Evolutionary conservation across 2,888 invertebrate species (phyloP), one percentile per base, ranked within the genome.

Genomic region (Drepanosiphum platanoidis): DNA sequence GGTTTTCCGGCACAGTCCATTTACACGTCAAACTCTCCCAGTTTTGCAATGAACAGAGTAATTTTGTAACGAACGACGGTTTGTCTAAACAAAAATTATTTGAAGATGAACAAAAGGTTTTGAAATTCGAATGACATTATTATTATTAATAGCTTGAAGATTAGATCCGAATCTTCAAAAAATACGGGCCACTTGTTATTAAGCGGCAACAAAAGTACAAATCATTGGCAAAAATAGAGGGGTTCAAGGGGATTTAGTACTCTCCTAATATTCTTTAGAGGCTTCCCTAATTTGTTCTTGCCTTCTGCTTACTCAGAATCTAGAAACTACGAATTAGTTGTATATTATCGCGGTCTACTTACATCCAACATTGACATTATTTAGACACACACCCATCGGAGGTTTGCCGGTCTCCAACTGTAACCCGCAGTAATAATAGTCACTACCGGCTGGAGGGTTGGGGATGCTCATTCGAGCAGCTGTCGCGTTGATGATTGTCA

Each of bases 11-110:
- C 71, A 91, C 91, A 0, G 91, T 92, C 94, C 96, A 96, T 1
- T 92, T 91, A 89, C 96, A 97, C 22, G 92, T 93, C 87, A 96
- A 90, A 88, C 92, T 92, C 82, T 94, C 92, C 90, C 94, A 94
- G 89, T 96, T 95, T 87, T 92, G 90, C 15, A 95, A 94, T 77
- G 93, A 90, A 89, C 96, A 97, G 39, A 90, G 90, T 88, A 96
- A 95, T 89, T 95, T 93, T 13, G 71, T 72, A 3, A 86, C 66
- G 3, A 2, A 36, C 1, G 58, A 30, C 4, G 84, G 84, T 32
- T 84, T 84, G 68, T 70, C 84, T 84, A 39, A 13, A 68, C 13
- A 66, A 64, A 78, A 0, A 61, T 39, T n/a, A 8, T 9, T 61
- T 27, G 9, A 61, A 27, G 7, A 61, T 18, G 1, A 52, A 52